Conservation (phyloP, 2,888 invertebrate species). For the Drosophila anomelani region DNA sequence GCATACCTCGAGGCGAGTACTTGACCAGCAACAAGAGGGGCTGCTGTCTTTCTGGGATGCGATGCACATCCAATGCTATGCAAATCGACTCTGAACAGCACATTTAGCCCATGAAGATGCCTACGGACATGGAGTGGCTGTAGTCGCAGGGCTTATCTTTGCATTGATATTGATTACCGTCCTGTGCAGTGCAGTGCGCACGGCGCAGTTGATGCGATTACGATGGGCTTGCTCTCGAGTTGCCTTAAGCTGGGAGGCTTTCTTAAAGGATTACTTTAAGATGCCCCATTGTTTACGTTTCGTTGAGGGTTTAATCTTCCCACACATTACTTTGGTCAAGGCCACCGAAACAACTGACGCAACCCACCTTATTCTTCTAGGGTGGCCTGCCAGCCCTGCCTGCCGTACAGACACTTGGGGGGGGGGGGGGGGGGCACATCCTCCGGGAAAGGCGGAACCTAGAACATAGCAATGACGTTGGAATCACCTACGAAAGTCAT, state of each 20-base stretch:
- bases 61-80: conserved; percentile 5
- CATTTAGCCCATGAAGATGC: conserved; percentile 23
- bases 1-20: conserved; percentile 7
- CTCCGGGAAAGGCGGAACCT: conserved; percentile 6
- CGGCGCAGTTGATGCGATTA: conserved; percentile 39
- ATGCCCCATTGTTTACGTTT: conserved; percentile 34
- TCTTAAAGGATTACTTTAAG: conserved; percentile 42
- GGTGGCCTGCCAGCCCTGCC: background rate
- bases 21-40: background rate
- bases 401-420: background rate
- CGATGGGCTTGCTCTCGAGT: conserved; percentile 25
- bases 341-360: conserved; percentile 23
- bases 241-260: conserved; percentile 27
- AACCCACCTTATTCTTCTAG: conserved; percentile 23
- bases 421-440: conserved; percentile 5
- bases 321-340: conserved; percentile 36
- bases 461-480: conserved; percentile 1
- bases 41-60: background rate
- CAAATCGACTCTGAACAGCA: conserved; percentile 20
- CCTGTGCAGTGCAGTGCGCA: conserved; percentile 20
- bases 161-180: conserved; percentile 44
- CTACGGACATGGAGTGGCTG: conserved; percentile 9
- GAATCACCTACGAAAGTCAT: conserved; percentile 9
- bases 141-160: conserved; percentile 21
- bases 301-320: conserved; percentile 31